Evolutionary conservation across 53 echinoderm and acorn worm species (phyloP), one percentile per base, ranked within the genome.

Genomic region (Paracentrotus lividus): DNA sequence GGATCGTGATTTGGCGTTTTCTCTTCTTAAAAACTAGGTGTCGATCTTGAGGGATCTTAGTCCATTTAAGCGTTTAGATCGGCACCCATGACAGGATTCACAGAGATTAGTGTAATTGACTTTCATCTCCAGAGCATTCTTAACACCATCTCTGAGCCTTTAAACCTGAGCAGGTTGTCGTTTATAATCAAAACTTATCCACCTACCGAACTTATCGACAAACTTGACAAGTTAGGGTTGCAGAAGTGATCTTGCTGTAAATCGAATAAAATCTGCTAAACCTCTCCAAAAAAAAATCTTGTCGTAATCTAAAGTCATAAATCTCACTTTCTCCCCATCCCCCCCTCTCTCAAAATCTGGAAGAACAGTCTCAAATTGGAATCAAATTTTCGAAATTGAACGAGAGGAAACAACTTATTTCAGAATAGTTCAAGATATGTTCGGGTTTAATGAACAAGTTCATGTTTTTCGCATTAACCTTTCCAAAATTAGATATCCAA

Each of bases 1-100:
- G 72, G 72, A 72, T 72, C 38, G 40, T 72, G 72, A 72, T 72
- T 72, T 72, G 32, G 72, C 72, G 72, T 40, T 72, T 72, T 72
- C 72, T 72, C 40, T 72, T 13, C n/a, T n/a, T 5, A 40, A 32
- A 72, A 72, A 32, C 31, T 32, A 38, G 38, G 72, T 72, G 72
- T 38, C 72, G 32, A 40, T 40, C 18, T 40, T 72, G 72, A 40
- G 16, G 36, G 32, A 40, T 40, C 18, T 40, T 72, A 40, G 72
- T 18, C 72, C 72, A 40, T 72, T 72, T 69, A 69, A 36, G 69
- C 16, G 38, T 20, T 72, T 40, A 36, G 14, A 36, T 40, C 36
- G 36, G 40, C 40, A 40, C 40, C 40, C 72, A 72, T 38, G 72
- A 32, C 72, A 72, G 72, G 72, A 72, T 72, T 38, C 32, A 1